Evolutionary conservation across 2,888 invertebrate genomes (phyloP).

Genomic region (Plusia festucae): DNA sequence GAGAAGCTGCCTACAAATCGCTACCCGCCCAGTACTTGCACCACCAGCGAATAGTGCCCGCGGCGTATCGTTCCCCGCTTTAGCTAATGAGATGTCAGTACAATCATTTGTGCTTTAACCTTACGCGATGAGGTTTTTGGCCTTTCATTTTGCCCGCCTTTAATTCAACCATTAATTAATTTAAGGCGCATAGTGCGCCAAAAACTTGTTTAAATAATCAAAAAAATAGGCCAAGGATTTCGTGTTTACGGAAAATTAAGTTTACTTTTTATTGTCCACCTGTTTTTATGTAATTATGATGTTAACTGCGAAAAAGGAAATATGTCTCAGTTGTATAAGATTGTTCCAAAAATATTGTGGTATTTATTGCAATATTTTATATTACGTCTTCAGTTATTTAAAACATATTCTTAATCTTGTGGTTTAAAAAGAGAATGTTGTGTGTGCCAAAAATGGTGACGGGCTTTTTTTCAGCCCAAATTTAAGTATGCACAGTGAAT

Average conservation of each 20-base stretch:
- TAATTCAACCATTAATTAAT: slow-evolving; percentile 81
- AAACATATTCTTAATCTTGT: background rate
- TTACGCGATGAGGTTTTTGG: slow-evolving; percentile 86
- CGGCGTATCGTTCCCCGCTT: slow-evolving; percentile 83
- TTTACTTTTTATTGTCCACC: slow-evolving; percentile 5
- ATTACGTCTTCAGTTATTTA: background rate
- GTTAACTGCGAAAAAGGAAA: background rate
- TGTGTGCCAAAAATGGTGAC: no score
- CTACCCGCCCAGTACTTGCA: slow-evolving; percentile 51
- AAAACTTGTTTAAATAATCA: slow-evolving; percentile 32
- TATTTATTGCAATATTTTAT: background rate
- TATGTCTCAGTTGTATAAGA: background rate
- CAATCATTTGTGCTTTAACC: slow-evolving; percentile 88
- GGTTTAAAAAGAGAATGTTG: background rate
- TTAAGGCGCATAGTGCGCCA: slow-evolving; percentile 58
- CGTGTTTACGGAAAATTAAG: slow-evolving; percentile 13
- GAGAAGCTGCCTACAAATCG: background rate
- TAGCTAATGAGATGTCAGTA: slow-evolving; percentile 89
- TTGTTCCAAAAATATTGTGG: background rate
- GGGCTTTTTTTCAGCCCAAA: no score
- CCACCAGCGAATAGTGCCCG: slow-evolving; percentile 72
- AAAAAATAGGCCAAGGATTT: slow-evolving; percentile 50
- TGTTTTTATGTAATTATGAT: background rate
- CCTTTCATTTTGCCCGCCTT: slow-evolving; percentile 81
- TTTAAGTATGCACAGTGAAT: no score